Conservation (phyloP, 1,140 invertebrate species). For the Bombus vancouverensis region DNA sequence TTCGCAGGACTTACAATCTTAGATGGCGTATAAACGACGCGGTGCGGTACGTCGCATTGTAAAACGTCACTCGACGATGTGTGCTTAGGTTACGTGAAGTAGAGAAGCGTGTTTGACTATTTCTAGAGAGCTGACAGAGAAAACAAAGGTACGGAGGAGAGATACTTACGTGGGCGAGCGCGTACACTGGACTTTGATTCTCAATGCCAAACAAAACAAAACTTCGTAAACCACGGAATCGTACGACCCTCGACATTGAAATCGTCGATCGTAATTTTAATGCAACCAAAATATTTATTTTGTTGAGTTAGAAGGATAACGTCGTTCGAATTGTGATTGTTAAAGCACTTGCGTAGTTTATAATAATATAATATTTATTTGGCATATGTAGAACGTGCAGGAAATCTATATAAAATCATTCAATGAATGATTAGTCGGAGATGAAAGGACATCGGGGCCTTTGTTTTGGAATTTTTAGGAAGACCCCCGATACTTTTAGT, state of each 20-base stretch:
- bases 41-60: conserved; percentile 1
- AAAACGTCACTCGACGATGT: conserved; percentile 26
- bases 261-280: not conserved
- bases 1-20: not conserved
- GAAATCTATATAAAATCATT: not conserved
- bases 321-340: not conserved
- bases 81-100: conserved; percentile 42
- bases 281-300: not conserved
- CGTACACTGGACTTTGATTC: conserved; percentile 6
- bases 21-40: not conserved
- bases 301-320: not conserved
- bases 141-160: conserved; percentile 13
- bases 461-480: too few relatives aligned
- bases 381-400: not conserved
- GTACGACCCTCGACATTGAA: not conserved
- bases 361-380: not conserved
- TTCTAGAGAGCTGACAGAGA: conserved; percentile 47
- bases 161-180: conserved; percentile 18
- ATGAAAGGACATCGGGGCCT: too few relatives aligned
- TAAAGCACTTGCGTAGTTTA: not conserved
- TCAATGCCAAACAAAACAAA: conserved; percentile 10
- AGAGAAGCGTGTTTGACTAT: conserved; percentile 51
- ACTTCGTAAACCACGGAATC: too few relatives aligned
- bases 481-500: too few relatives aligned
- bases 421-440: too few relatives aligned